These are phyloP conservation scores for Sarcoramphus papa DNA, from an alignment of 2,797 vertebrate genomes.

Conservation along the genomic window DNA sequence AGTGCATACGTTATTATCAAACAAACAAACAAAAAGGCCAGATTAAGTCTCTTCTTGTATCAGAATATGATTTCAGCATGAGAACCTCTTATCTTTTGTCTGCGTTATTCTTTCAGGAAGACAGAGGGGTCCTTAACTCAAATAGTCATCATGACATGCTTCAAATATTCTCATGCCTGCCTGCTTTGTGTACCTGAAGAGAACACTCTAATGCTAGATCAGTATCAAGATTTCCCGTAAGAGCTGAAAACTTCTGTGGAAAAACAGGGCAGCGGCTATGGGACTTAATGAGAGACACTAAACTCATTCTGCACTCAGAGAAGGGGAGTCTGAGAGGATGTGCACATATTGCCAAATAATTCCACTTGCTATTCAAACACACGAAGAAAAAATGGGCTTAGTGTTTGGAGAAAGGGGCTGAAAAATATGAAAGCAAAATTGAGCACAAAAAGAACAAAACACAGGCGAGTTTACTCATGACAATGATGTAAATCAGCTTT, in stretches of 20 bases:
- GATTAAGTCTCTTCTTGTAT: background rate
- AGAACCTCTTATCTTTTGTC: background rate
- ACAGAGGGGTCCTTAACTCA: background rate
- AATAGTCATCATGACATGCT: background rate
- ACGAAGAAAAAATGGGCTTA: background rate
- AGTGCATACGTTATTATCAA: background rate
- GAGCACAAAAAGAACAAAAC: background rate
- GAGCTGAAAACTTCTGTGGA: conserved; percentile 42
- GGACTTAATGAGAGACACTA: conserved; percentile 42
- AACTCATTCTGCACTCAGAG: conserved; percentile 35
- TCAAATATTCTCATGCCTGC: conserved; percentile 38
- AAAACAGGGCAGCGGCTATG: conserved; percentile 48
- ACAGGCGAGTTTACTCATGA: background rate
- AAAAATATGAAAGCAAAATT: conserved; percentile 6
- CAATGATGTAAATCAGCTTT: background rate
- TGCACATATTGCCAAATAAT: conserved; percentile 42
- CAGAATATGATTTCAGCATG: background rate
- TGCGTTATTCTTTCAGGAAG: conserved; percentile 26
- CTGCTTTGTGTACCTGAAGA: conserved; percentile 49
- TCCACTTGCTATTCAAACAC: conserved; percentile 41
- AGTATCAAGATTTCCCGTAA: conserved; percentile 58
- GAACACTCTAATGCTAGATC: conserved; percentile 9
- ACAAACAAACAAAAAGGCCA: background rate
- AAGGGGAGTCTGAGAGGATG: conserved; percentile 30
- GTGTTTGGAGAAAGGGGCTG: background rate